Conservation (phyloP, 1,140 invertebrate species). For the Scaptomyza pallida region DNA sequence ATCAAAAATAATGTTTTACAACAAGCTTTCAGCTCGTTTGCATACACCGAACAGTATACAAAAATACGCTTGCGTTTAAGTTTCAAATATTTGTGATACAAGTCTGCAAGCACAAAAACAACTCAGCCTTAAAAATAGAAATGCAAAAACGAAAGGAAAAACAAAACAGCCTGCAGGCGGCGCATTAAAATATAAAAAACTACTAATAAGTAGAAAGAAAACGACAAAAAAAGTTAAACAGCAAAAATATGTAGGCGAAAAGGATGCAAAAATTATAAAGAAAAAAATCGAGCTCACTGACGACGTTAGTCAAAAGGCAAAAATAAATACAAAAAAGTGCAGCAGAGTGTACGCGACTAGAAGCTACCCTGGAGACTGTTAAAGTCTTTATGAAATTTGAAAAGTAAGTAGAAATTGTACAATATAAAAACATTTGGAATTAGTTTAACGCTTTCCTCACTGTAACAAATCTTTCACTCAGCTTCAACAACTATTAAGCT, state of each 20-base stretch:
- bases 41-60: slow-evolving; percentile 39
- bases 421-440: too few species aligned
- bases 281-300: slow-evolving; percentile 45
- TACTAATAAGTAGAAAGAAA: slow-evolving; percentile 65
- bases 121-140: slow-evolving; percentile 43
- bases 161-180: slow-evolving; percentile 59
- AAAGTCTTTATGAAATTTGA: too few species aligned
- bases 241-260: slow-evolving; percentile 15
- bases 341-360: background rate
- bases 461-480: slow-evolving; percentile 13
- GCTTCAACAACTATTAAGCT: slow-evolving; percentile 9
- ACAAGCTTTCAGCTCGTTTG: slow-evolving; percentile 65
- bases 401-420: too few species aligned
- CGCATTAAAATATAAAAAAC: slow-evolving; percentile 71
- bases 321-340: slow-evolving; percentile 31
- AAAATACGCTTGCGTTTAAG: slow-evolving; percentile 61
- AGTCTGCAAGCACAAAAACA: slow-evolving; percentile 56
- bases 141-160: background rate
- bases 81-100: slow-evolving; percentile 74
- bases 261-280: background rate
- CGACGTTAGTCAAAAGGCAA: slow-evolving; percentile 53
- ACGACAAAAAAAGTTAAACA: slow-evolving; percentile 30
- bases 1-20: slow-evolving; percentile 73
- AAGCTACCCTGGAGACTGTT: slow-evolving; percentile 6
- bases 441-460: too few species aligned